Evolutionary conservation across 2,888 invertebrate species (phyloP), one percentile per base, ranked within the genome.

Genomic region (Microdon myrmicae): DNA sequence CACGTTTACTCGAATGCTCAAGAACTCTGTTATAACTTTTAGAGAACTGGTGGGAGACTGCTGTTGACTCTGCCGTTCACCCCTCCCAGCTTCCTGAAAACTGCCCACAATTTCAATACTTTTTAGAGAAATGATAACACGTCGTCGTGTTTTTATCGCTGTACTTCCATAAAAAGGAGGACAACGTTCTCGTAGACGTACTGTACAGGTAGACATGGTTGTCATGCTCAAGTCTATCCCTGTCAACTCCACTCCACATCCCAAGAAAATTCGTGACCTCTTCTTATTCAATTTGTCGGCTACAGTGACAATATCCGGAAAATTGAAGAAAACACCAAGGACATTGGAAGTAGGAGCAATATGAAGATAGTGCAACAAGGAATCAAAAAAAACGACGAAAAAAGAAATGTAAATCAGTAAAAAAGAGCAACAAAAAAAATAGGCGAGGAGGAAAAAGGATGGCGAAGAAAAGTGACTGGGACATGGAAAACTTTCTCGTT

Each of bases 261-360:
- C n/a, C n/a, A n/a, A n/a, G n/a, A n/a, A n/a, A 47, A 43, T 43
- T 51, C 49, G 47, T 64, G 64, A 64, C 64, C 64, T 64, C 58
- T 64, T 56, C 51, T 53, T 38, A 51, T 45, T 58, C 56, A 64
- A 64, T 64, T 64, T 64, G 64, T 64, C 64, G 43, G 56, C 64
- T 51, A 43, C 37, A 39, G 56, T 64, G 64, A 64, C 58, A 56
- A 64, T 58, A 58, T 64, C 64, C 51, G 64, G 64, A 53, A 64
- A 64, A 58, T 64, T 64, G 64, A 64, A 58, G 51, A 51, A 64
- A 64, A 56, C 56, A 64, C 64, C 44, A 37, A 37, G 32, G 17
- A 32, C 25, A 31, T 9, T 29, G 25, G 6, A 22, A 17, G 20
- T 22, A 34, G 3, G 31, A 31, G 12, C n/a, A n/a, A n/a, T n/a